phyloP scores from a whole-genome alignment of 2,888 invertebrate genomes.

The Platerodrilus igneus region DNA sequence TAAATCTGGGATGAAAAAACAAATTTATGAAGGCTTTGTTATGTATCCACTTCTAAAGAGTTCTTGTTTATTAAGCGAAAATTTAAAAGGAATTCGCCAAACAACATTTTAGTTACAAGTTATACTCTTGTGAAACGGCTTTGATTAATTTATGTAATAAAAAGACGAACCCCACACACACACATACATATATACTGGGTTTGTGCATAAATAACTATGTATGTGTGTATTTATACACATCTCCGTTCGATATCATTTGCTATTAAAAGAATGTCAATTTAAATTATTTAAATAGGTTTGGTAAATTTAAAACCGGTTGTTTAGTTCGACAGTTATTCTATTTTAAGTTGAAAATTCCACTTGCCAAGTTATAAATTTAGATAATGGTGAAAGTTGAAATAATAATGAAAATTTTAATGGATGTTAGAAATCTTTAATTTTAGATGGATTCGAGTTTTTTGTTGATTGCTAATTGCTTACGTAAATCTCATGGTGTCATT shows the following conservation, averaged over 20 bases:
- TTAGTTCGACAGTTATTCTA: slow-evolving; percentile 33
- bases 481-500: too few species aligned
- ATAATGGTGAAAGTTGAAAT: slow-evolving; percentile 38
- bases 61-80: slow-evolving; percentile 15
- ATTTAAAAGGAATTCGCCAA: slow-evolving; percentile 7
- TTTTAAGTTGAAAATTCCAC: slow-evolving; percentile 17
- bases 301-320: slow-evolving; percentile 43
- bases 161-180: slow-evolving; percentile 19
- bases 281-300: slow-evolving; percentile 43
- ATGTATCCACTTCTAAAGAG: slow-evolving; percentile 17
- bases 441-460: too few species aligned
- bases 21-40: slow-evolving; percentile 14
- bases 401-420: slow-evolving; percentile 10
- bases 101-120: slow-evolving; percentile 7
- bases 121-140: slow-evolving; percentile 16
- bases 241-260: slow-evolving; percentile 38
- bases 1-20: too few species aligned
- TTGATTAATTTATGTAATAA: slow-evolving; percentile 20
- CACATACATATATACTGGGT: too few species aligned
- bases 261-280: slow-evolving; percentile 45
- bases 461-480: too few species aligned
- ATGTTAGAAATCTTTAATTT: slow-evolving; percentile 6
- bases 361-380: slow-evolving; percentile 42
- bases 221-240: slow-evolving; percentile 27
- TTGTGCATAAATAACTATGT: slow-evolving; percentile 22